Evolutionary conservation across 2,113 vertebrate genomes (phyloP).

Genomic region (Otocyon megalotis): DNA sequence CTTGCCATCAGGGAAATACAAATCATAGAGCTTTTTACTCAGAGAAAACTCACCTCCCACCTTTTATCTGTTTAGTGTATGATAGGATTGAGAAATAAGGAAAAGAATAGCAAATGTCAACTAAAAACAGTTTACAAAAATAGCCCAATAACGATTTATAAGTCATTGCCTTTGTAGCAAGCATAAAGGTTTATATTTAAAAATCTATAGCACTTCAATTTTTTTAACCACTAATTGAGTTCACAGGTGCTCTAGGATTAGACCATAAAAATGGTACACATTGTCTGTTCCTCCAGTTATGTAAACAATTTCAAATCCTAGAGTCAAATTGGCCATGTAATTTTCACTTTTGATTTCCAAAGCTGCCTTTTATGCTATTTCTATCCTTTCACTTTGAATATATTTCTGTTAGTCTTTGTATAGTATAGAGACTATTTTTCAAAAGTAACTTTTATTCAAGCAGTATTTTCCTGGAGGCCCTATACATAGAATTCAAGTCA

Average conservation of each 20-base stretch:
- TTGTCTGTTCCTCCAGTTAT: background rate
- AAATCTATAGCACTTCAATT: background rate
- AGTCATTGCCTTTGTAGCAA: background rate
- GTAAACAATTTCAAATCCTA: background rate
- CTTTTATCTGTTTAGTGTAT: background rate
- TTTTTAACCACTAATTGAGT: background rate
- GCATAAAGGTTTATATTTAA: background rate
- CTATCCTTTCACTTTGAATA: background rate
- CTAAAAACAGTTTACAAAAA: background rate
- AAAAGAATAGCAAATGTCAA: background rate
- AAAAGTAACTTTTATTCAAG: background rate
- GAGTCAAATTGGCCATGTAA: fast-evolving
- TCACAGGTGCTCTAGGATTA: background rate
- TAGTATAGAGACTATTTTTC: background rate
- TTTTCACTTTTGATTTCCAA: background rate
- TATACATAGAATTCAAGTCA: background rate
- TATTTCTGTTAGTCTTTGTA: background rate
- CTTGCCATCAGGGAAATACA: too few species aligned
- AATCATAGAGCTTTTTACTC: background rate
- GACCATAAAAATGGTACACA: background rate
- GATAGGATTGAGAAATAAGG: background rate
- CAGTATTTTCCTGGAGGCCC: background rate
- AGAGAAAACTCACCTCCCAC: background rate
- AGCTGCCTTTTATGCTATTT: background rate
- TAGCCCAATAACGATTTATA: background rate